A percentile compares a stretch with the other conserved stretches of the same genome.
These are phyloP conservation scores for Nycticryphes semicollaris DNA, from an alignment of 2,113 vertebrate genomes.

Conservation along the genomic window DNA sequence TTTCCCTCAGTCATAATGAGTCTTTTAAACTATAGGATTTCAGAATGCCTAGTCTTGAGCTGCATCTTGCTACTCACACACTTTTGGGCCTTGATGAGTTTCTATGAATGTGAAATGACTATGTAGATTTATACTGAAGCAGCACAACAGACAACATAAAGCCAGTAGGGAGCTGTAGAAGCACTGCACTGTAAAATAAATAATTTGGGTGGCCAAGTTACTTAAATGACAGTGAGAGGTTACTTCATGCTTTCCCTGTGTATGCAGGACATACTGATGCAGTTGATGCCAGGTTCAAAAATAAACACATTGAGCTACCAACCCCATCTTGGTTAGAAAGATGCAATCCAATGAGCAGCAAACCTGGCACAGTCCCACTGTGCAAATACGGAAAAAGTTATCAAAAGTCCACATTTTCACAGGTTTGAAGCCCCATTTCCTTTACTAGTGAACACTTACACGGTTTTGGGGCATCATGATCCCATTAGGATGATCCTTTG, in stretches of 20 bases:
- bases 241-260: neutral
- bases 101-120: neutral
- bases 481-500: neutral
- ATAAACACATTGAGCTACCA: rapidly evolving
- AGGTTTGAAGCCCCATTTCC: neutral
- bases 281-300: neutral
- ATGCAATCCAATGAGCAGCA: neutral
- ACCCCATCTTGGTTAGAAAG: neutral
- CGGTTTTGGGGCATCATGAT: neutral
- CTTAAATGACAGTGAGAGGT: neutral
- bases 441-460: neutral
- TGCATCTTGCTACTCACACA: neutral
- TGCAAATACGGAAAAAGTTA: neutral
- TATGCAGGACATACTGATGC: neutral
- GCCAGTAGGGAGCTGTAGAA: neutral
- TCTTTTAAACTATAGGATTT: neutral
- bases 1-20: neutral
- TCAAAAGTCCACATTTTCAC: neutral
- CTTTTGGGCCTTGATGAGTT: neutral
- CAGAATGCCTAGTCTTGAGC: neutral
- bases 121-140: neutral
- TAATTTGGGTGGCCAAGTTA: neutral
- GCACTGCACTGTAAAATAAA: neutral
- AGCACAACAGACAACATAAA: rapidly evolving
- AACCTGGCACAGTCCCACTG: neutral